Evolutionary conservation across 1,140 invertebrate genomes (phyloP).

Genomic region (Apis mellifera): DNA sequence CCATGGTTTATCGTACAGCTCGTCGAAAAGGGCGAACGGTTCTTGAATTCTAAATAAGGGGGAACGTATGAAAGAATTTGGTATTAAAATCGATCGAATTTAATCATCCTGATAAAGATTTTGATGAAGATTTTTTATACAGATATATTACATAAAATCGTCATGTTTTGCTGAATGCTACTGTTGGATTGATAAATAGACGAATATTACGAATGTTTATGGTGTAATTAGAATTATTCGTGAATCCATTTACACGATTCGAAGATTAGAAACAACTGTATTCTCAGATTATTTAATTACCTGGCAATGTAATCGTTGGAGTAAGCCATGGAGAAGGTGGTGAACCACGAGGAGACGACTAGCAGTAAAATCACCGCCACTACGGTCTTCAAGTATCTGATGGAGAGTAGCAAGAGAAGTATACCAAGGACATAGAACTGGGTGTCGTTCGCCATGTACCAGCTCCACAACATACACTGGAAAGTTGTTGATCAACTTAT

Average conservation of each 20-base stretch:
- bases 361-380: conserved; percentile 78
- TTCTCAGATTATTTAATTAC: conserved; percentile 71
- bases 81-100: too few relatives aligned
- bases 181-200: too few relatives aligned
- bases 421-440: conserved; percentile 92
- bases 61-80: background rate
- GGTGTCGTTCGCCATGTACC: conserved; percentile 96
- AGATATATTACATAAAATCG: too few relatives aligned
- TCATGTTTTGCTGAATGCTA: too few relatives aligned
- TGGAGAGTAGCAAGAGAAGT: conserved; percentile 87
- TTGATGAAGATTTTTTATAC: too few relatives aligned
- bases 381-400: conserved; percentile 84
- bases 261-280: too few relatives aligned
- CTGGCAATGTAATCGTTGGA: conserved; percentile 88
- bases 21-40: conserved; percentile 91
- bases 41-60: conserved; percentile 83
- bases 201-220: background rate
- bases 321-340: conserved; percentile 88
- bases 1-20: conserved; percentile 93
- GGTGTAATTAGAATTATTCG: too few relatives aligned
- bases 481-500: conserved; percentile 67
- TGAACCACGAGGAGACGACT: conserved; percentile 87
- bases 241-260: too few relatives aligned
- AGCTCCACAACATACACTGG: conserved; percentile 93
- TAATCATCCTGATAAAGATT: too few relatives aligned